A percentile compares a stretch with the other conserved stretches of the same genome.
These are phyloP conservation scores for Amphibalanus amphitrite DNA, from an alignment of 1,140 invertebrate genomes.

Conservation along the genomic window DNA sequence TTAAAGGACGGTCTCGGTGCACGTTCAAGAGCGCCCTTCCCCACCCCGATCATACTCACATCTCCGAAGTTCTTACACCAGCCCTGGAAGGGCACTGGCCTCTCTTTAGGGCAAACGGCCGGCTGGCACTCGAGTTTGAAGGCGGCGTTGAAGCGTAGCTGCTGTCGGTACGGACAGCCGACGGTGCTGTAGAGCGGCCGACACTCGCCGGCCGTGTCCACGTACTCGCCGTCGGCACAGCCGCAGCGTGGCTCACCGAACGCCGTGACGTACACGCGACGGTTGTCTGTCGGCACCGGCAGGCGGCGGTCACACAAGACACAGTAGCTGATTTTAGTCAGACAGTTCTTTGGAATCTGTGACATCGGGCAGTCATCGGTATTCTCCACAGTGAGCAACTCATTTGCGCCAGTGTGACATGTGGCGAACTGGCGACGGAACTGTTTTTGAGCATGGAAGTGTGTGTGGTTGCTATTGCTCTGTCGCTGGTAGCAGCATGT, in stretches of 20 bases:
- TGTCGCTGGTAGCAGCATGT: too few relatives aligned
- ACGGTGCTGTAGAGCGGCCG: conserved; percentile 12
- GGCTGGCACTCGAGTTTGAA: background rate
- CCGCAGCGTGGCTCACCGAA: conserved; percentile 10
- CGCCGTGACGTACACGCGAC: conserved; percentile 17
- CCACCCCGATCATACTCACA: background rate
- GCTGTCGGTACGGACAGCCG: conserved; percentile 16
- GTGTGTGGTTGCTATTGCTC: too few relatives aligned
- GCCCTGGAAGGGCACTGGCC: background rate
- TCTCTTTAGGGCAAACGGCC: background rate
- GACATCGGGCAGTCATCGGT: too few relatives aligned
- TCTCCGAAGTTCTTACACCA: background rate
- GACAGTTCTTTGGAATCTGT: too few relatives aligned
- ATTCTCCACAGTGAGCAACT: too few relatives aligned
- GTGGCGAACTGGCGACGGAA: too few relatives aligned
- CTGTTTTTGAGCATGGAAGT: too few relatives aligned
- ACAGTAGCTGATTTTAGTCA: too few relatives aligned
- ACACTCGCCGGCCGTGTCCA: conserved; percentile 9
- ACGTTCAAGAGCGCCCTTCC: too few relatives aligned
- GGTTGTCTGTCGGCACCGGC: conserved; percentile 7
- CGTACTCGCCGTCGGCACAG: background rate
- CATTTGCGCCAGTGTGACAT: too few relatives aligned
- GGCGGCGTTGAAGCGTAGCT: conserved; percentile 17
- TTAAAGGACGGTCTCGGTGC: too few relatives aligned
- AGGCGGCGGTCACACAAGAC: too few relatives aligned